Evolutionary conservation across 2,113 vertebrate genomes (phyloP), one percentile per base, ranked within the genome.

Genomic region (Petroica traversi): DNA sequence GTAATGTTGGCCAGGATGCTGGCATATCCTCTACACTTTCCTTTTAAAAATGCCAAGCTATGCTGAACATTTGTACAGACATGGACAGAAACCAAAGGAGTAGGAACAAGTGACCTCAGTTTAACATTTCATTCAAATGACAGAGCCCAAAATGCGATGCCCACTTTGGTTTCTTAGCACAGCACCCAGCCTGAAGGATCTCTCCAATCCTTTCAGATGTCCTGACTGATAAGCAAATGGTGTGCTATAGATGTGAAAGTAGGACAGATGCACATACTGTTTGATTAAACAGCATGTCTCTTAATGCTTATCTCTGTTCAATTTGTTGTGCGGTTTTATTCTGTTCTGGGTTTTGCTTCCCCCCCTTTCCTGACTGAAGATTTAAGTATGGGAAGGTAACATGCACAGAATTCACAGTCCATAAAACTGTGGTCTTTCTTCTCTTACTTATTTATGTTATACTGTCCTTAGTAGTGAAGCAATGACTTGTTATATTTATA

Each of bases 71-170:
- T 85, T 2, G 2, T 29, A 25, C 55, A 55, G 77, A 58, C 66
- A 49, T 4, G 25, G 78, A 38, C 11, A 66, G 92, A 85, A 91
- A 88, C 49, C 26, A 73, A 89, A 68, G 74, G 62, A 89, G 81
- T 19, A 62, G 81, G 63, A 85, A 62, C 29, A 81, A 91, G 84
- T 93, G 73, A 88, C 71, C 67, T 94, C 52, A 77, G 85, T 88
- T 94, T 76, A 96, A 71, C 34, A 38, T 92, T 75, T 92, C 69
- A 78, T 89, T 77, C 76, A 84, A 75, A 78, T 93, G 89, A 78
- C 74, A 64, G 80, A 52, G 19, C 33, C 41, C 22, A 5, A 26
- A 72, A 31, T 66, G 62, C 57, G 33, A 66, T 92, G 58, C 57
- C 58, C 8, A 3, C 66, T 54, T 36, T 26, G 29, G 66, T 92